Evolutionary conservation across 2,888 invertebrate genomes (phyloP).

Genomic region (Leptinotarsa peninsularis): DNA sequence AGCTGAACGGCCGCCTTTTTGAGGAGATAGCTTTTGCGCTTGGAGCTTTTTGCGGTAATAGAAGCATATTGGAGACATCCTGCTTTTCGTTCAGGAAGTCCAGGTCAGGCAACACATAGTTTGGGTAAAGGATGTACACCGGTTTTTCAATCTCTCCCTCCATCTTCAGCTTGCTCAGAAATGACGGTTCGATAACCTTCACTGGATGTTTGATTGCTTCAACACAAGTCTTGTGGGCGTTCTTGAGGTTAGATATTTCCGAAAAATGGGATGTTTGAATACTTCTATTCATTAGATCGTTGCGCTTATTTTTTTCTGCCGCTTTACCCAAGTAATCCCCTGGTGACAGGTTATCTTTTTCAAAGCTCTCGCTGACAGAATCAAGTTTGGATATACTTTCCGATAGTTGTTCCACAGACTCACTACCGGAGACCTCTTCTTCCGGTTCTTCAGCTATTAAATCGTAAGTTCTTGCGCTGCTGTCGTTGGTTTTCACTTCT

Average conservation of each 20-base stretch:
- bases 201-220: constrained; percentile 65
- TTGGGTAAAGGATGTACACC: constrained; percentile 91
- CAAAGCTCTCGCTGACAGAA: constrained; percentile 58
- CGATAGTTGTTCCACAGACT: constrained; percentile 67
- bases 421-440: constrained; percentile 68
- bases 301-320: constrained; percentile 44
- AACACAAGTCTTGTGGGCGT: constrained; percentile 55
- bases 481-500: constrained; percentile 66
- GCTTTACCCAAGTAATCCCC: constrained; percentile 56
- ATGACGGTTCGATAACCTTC: constrained; percentile 77
- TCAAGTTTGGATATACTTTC: constrained; percentile 66
- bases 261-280: constrained; percentile 78
- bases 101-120: constrained; percentile 89
- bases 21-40: constrained; percentile 60
- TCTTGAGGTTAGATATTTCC: constrained; percentile 59
- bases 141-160: constrained; percentile 74
- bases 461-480: constrained; percentile 63
- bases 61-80: constrained; percentile 74
- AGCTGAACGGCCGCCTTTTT: constrained; percentile 78
- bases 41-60: constrained; percentile 74
- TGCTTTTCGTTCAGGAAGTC: constrained; percentile 76
- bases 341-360: constrained; percentile 40
- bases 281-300: constrained; percentile 76
- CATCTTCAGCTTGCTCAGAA: constrained; percentile 74
- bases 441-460: constrained; percentile 71